phyloP scores from a whole-genome alignment of 2,888 invertebrate genomes.

The Scaptomyza cyrtandrae region DNA sequence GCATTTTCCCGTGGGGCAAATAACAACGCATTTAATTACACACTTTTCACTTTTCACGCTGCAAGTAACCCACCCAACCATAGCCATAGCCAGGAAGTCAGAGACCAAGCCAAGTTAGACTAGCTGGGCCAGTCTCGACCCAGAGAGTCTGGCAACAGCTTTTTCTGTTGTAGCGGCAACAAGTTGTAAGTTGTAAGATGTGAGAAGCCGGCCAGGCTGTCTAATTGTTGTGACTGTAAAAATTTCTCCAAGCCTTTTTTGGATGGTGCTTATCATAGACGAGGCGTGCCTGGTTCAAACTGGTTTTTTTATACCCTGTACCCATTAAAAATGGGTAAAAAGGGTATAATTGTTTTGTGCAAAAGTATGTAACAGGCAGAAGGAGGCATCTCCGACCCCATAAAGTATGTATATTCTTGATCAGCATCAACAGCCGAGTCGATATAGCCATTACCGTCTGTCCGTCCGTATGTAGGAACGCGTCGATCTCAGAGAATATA shows the following conservation, averaged over 20 bases:
- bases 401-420: too few relatives aligned
- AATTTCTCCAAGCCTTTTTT: constrained; percentile 69
- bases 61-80: constrained; percentile 26
- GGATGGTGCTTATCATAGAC: constrained; percentile 26
- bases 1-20: constrained; percentile 39
- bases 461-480: too few relatives aligned
- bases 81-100: constrained; percentile 24
- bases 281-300: constrained; percentile 41
- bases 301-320: too few relatives aligned
- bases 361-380: too few relatives aligned
- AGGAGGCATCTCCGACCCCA: too few relatives aligned
- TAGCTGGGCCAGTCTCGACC: background rate
- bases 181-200: constrained; percentile 63
- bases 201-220: constrained; percentile 45
- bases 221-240: constrained; percentile 70
- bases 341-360: too few relatives aligned
- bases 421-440: too few relatives aligned
- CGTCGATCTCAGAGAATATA: too few relatives aligned
- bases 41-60: constrained; percentile 58
- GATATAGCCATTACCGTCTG: too few relatives aligned
- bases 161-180: constrained; percentile 54
- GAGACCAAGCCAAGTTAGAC: constrained; percentile 6
- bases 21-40: constrained; percentile 56
- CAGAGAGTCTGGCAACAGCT: constrained; percentile 18
- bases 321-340: too few relatives aligned